phyloP scores from a whole-genome alignment of 2,797 vertebrate species.

The Sciaenops ocellatus region DNA sequence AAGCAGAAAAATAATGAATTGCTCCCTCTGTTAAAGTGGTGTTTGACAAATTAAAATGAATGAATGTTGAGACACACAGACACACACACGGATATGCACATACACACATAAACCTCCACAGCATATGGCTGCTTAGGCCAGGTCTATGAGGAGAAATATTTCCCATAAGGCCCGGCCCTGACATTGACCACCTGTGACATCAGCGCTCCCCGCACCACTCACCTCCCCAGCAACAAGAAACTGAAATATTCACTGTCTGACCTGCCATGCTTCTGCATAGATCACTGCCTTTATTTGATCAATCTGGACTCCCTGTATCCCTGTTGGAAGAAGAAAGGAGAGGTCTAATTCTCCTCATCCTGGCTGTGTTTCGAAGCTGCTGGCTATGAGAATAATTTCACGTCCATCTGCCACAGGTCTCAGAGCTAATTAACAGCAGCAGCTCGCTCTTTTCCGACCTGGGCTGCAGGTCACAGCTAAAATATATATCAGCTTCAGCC shows the following conservation, averaged over 20 bases:
- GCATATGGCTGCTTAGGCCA: slow-evolving; percentile 65
- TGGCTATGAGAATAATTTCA: slow-evolving; percentile 68
- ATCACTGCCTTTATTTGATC: slow-evolving; percentile 73
- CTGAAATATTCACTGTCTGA: slow-evolving; percentile 57
- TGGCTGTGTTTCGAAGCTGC: slow-evolving; percentile 63
- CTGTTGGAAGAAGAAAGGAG: slow-evolving; percentile 50
- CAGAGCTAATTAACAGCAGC: slow-evolving; percentile 76
- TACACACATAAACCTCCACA: slow-evolving; percentile 6
- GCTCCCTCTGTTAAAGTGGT: slow-evolving; percentile 63
- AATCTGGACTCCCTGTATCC: slow-evolving; percentile 46
- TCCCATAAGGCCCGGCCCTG: slow-evolving; percentile 57
- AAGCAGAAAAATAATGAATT: slow-evolving; percentile 68
- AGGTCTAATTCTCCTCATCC: slow-evolving; percentile 62
- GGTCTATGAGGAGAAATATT: slow-evolving; percentile 44
- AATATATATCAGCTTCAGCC: slow-evolving; percentile 54
- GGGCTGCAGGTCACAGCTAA: slow-evolving; percentile 62
- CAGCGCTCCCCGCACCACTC: slow-evolving; percentile 13
- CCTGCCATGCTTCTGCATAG: slow-evolving; percentile 63
- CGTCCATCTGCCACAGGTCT: slow-evolving; percentile 74
- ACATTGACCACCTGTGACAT: slow-evolving; percentile 71
- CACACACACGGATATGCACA: neutral
- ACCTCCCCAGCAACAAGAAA: slow-evolving; percentile 50
- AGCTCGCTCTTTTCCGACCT: slow-evolving; percentile 51
- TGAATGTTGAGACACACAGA: slow-evolving; percentile 44
- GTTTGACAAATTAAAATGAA: slow-evolving; percentile 80